These are phyloP conservation scores for Oscarella lobularis DNA, from an alignment of 37 sponge, comb jelly and placozoan species.

Conservation along the genomic window DNA sequence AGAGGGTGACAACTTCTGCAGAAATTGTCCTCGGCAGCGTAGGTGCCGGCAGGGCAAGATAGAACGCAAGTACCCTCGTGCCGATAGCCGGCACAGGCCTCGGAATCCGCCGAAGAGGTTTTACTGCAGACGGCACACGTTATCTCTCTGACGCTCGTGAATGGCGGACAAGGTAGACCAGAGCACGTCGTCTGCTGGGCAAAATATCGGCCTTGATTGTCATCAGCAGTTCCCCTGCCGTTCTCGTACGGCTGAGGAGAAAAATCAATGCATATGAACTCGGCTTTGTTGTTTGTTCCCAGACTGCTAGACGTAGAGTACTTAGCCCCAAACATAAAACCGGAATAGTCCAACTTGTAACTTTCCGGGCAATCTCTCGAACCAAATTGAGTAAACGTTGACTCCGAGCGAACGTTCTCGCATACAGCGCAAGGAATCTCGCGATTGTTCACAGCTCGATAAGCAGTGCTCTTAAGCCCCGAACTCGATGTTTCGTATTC, in stretches of 20 bases:
- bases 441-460: background rate
- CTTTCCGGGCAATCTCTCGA: background rate
- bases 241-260: background rate
- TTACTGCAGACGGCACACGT: background rate
- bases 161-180: slow-evolving; percentile 1
- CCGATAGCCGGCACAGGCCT: background rate
- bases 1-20: background rate
- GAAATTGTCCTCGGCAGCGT: background rate
- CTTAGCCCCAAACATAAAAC: background rate
- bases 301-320: background rate
- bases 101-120: too few relatives aligned
- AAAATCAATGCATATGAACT: background rate
- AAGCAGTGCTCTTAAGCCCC: background rate
- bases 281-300: background rate
- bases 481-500: background rate
- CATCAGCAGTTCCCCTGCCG: background rate
- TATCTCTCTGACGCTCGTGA: background rate
- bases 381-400: background rate
- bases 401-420: background rate
- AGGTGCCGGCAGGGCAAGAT: background rate
- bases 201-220: background rate
- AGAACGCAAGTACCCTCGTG: background rate
- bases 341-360: background rate
- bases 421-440: slow-evolving; percentile 2
- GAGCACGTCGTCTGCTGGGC: background rate